Evolutionary conservation across 2,888 invertebrate species (phyloP), one percentile per base, ranked within the genome.

Genomic region (Drosophila quinaria): DNA sequence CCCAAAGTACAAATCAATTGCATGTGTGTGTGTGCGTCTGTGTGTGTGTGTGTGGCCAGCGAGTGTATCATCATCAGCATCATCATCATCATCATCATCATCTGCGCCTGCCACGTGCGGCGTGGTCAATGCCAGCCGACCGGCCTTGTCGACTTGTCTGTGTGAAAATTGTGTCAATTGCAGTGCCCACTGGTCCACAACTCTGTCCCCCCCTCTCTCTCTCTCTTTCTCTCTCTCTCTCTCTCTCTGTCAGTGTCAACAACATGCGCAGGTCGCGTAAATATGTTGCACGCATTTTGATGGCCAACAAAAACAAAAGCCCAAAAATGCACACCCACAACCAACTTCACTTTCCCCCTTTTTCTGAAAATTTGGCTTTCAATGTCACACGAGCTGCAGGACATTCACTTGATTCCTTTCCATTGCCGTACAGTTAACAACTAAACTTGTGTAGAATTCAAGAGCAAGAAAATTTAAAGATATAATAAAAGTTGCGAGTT

Each of bases 1-100:
- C 84, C 87, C 84, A 85, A 84, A 85, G 84, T 90, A 85, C 84
- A 90, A 85, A 85, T 85, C 84, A 85, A 85, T 82, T 88, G 82
- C 84, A 77, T 64, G 70, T 70, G 80, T 80, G 59, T 74, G 65
- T 62, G 65, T 69, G 51, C 37, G 66, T 39, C 31, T 50, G 70
- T 62, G 65, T 64, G 31, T 60, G 37, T 50, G 70, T 62, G 65
- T 64, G 31, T 60, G 66, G 31, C 41, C 39, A 31, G 60, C 44
- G 49, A n/a, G 54, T 56, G 62, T 63, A 52, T 39, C 50, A 51
- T 55, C 58, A 44, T 64, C 56, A 49, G 37, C 54, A 50, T 42
- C 35, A 60, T 56, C 49, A 56, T 46, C 46, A 66, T 70, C 66
- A 71, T 35, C 68, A 74, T 70, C 64, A 62, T 50, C 80, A 55